Conservation (phyloP, 2,113 vertebrate species). For the Platysternon megacephalum region DNA sequence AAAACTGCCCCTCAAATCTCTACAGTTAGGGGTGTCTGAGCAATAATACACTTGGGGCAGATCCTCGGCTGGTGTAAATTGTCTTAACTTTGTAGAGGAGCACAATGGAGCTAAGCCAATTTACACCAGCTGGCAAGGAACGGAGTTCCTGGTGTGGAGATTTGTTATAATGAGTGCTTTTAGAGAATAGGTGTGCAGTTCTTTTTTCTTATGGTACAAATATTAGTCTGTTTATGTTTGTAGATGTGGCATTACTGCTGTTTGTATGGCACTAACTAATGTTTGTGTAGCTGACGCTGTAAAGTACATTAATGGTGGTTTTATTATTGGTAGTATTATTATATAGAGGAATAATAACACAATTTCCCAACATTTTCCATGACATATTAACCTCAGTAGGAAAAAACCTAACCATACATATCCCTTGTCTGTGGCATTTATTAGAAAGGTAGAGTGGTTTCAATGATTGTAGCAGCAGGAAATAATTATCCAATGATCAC, state of each 20-base stretch:
- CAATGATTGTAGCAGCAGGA: neutral
- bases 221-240: constrained; percentile 6
- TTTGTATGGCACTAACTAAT: neutral
- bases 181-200: neutral
- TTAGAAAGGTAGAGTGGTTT: neutral
- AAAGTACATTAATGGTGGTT: neutral
- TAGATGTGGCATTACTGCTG: neutral
- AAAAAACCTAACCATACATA: neutral
- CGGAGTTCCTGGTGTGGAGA: neutral
- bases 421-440: neutral
- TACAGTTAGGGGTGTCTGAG: neutral
- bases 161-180: neutral
- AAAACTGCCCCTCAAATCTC: neutral
- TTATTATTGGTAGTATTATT: neutral
- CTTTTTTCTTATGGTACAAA: neutral
- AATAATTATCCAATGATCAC: neutral
- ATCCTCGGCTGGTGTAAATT: neutral
- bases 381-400: neutral
- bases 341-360: neutral
- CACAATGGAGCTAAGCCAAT: neutral
- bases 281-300: constrained; percentile 31
- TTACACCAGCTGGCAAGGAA: neutral
- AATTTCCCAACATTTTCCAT: neutral
- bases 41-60: neutral
- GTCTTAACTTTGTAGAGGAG: neutral